Evolutionary conservation across 2,113 vertebrate species (phyloP).

Genomic region (Cyphomyrus plagiostoma): DNA sequence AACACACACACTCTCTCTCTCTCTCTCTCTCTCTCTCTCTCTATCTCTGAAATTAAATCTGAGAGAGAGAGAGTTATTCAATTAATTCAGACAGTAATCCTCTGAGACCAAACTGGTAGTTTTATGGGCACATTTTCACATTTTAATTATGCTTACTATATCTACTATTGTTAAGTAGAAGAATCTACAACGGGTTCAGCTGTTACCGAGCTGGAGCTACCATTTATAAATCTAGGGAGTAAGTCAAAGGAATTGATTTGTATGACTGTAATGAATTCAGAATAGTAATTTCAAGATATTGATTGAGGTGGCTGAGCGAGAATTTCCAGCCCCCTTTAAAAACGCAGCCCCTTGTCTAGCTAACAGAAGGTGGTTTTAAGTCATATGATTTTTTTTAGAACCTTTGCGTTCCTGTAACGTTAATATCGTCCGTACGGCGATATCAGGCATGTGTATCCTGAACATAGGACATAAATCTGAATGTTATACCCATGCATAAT

Average conservation of each 20-base stretch:
- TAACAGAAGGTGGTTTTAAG: background rate
- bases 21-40: too few species aligned
- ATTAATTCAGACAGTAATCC: background rate
- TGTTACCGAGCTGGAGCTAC: conserved; percentile 45
- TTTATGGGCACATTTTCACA: background rate
- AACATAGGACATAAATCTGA: background rate
- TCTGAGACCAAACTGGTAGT: background rate
- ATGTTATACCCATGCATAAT: background rate
- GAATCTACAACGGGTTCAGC: background rate
- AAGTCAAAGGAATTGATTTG: conserved; percentile 73
- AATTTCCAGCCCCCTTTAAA: conserved; percentile 58
- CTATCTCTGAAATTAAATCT: too few species aligned
- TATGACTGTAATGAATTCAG: conserved; percentile 84
- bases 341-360: conserved; percentile 46
- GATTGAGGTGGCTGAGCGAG: conserved; percentile 71
- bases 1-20: background rate
- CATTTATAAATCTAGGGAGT: conserved; percentile 79
- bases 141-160: background rate
- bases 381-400: background rate
- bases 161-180: background rate
- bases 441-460: background rate
- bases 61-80: background rate
- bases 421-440: background rate
- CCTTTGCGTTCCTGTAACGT: background rate
- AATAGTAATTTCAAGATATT: conserved; percentile 86